Conservation (phyloP, 2,888 invertebrate genomes). For the Xestia c-nigrum region DNA sequence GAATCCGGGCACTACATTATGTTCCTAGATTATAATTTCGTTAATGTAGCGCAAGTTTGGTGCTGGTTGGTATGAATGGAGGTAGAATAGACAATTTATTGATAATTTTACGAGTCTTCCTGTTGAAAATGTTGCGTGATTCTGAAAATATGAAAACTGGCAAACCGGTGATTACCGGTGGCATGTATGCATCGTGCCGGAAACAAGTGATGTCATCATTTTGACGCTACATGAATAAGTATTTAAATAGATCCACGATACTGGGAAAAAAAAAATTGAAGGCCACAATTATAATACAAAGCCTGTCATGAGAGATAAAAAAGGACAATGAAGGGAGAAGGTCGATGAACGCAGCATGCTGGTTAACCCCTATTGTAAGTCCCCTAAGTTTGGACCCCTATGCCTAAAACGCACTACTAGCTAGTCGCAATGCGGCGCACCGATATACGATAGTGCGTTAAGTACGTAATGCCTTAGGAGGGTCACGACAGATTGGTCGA, state of each 20-base stretch:
- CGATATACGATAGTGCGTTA: neutral
- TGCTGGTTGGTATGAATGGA: neutral
- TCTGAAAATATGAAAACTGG: conserved; percentile 9
- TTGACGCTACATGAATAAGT: conserved; percentile 12
- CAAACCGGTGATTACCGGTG: conserved; percentile 11
- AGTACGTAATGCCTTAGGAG: neutral
- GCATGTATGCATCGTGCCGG: conserved; percentile 24
- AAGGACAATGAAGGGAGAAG: too few species aligned
- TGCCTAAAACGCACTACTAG: neutral
- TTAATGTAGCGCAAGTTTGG: neutral
- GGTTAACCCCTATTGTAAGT: neutral
- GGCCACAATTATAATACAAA: too few species aligned
- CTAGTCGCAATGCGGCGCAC: neutral
- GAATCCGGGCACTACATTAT: neutral
- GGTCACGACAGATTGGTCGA: neutral
- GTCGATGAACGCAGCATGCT: neutral
- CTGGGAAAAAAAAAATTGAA: neutral
- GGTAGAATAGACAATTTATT: conserved; percentile 16
- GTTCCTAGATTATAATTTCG: neutral
- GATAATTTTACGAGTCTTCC: conserved; percentile 17
- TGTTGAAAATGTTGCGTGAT: conserved; percentile 18
- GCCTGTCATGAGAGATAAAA: neutral
- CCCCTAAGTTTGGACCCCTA: neutral
- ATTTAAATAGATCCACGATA: neutral
- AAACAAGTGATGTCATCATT: conserved; percentile 40